Evolutionary conservation across 1,140 invertebrate genomes (phyloP).

Genomic region (Diplogasteroides magnus): DNA sequence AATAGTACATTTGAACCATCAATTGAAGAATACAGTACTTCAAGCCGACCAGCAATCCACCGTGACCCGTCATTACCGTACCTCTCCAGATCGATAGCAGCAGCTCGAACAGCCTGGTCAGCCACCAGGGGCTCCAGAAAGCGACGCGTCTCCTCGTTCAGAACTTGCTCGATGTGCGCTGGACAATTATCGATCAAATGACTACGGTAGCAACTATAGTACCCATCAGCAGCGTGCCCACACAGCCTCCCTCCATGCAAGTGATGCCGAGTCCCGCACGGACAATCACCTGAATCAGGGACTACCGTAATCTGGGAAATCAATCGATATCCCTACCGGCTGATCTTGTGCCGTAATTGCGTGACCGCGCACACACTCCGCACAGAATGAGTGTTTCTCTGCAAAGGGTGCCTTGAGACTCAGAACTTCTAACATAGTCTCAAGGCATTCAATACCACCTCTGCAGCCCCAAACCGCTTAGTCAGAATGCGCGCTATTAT

Average conservation of each 20-base stretch:
- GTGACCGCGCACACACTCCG: not conserved
- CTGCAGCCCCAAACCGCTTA: too few species aligned
- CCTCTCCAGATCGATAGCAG: not conserved
- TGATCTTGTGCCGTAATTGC: not conserved
- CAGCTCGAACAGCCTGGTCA: not conserved
- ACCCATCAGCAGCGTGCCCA: not conserved
- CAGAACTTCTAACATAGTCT: too few species aligned
- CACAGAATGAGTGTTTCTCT: not conserved
- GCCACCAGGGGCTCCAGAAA: not conserved
- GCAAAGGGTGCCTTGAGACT: too few species aligned
- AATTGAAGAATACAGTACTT: too few species aligned
- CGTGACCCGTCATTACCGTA: not conserved
- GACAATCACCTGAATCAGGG: not conserved
- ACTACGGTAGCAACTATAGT: too few species aligned
- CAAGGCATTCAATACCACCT: too few species aligned
- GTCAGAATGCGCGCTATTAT: too few species aligned
- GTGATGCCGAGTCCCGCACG: not conserved
- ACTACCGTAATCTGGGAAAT: too few species aligned
- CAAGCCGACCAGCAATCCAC: not conserved
- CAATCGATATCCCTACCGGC: not conserved
- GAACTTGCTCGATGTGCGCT: not conserved
- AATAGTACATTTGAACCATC: too few species aligned
- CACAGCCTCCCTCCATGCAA: not conserved
- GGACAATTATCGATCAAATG: too few species aligned
- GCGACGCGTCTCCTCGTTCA: not conserved